These are phyloP conservation scores for Rhinoderma darwinii DNA, from an alignment of 2,113 vertebrate species.

Conservation along the genomic window DNA sequence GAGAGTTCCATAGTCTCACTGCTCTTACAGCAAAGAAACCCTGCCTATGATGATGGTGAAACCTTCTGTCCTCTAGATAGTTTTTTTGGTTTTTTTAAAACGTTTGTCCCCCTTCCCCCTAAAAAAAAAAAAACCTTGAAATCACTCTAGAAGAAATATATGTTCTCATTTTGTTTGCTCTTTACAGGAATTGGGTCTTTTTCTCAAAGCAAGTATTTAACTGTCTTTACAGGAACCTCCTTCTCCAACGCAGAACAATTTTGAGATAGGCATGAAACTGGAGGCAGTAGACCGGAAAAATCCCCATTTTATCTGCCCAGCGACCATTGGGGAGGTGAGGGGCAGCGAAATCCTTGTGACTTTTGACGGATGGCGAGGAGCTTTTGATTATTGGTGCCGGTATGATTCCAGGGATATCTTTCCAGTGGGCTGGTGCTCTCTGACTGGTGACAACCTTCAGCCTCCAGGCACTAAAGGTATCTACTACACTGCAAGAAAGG, in stretches of 20 bases:
- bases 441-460: constrained; percentile 98
- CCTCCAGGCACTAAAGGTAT: constrained; percentile 97
- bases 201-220: constrained; percentile 56
- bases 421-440: constrained; percentile 95
- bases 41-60: no score
- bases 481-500: neutral
- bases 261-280: constrained; percentile 97
- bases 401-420: constrained; percentile 99
- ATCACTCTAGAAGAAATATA: neutral
- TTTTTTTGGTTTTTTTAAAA: no score
- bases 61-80: no score
- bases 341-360: constrained; percentile 97
- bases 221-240: constrained; percentile 87
- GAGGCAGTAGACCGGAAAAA: constrained; percentile 99
- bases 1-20: no score
- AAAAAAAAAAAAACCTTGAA: no score
- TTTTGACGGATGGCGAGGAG: constrained; percentile 98
- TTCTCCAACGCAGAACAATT: constrained; percentile 93
- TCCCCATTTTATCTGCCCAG: constrained; percentile 98
- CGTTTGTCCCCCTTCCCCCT: no score
- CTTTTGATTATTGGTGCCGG: constrained; percentile 99
- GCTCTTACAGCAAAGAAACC: no score
- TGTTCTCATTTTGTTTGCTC: neutral
- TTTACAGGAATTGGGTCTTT: neutral
- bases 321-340: constrained; percentile 95